phyloP scores from a whole-genome alignment of 2,797 vertebrate species.

The Pagetopsis macropterus region DNA sequence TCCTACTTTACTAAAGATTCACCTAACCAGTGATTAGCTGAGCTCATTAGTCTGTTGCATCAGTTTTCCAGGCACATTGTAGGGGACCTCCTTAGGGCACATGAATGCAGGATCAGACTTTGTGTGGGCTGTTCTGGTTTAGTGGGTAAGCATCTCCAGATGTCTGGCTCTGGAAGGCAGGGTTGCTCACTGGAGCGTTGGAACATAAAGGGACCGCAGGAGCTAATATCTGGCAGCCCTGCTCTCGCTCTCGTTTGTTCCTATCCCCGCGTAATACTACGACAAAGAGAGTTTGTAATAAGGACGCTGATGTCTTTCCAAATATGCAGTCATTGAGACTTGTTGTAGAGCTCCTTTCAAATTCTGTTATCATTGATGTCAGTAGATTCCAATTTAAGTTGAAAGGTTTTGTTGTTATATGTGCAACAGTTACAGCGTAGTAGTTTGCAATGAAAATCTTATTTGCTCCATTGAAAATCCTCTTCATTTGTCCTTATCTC shows the following conservation, averaged over 20 bases:
- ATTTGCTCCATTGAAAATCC: too few relatives aligned
- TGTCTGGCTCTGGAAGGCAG: conserved; percentile 65
- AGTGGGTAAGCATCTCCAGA: conserved; percentile 74
- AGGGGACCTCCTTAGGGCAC: conserved; percentile 41
- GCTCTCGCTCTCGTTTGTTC: conserved; percentile 27
- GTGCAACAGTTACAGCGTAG: too few relatives aligned
- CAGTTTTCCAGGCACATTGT: conserved; percentile 48
- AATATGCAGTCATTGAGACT: not conserved
- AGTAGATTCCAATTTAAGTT: not conserved
- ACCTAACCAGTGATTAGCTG: conserved; percentile 26
- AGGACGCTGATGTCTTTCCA: not conserved
- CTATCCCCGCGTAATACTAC: conserved; percentile 12
- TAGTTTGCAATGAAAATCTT: too few relatives aligned
- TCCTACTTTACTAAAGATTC: conserved; percentile 14
- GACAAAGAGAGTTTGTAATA: conserved; percentile 35
- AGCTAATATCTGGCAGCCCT: conserved; percentile 40
- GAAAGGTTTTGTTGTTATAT: too few relatives aligned
- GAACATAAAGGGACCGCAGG: conserved; percentile 55
- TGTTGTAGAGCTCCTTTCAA: not conserved
- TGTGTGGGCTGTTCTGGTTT: conserved; percentile 42
- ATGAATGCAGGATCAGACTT: conserved; percentile 46
- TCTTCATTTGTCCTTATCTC: not conserved
- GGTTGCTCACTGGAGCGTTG: conserved; percentile 51
- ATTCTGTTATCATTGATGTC: not conserved
- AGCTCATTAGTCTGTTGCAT: conserved; percentile 24